Percentiles rank a stretch among this genome's conserved stretches.
Evolutionary conservation across 2,888 invertebrate species (phyloP).

Genomic region (Toxonevra muliebris): DNA sequence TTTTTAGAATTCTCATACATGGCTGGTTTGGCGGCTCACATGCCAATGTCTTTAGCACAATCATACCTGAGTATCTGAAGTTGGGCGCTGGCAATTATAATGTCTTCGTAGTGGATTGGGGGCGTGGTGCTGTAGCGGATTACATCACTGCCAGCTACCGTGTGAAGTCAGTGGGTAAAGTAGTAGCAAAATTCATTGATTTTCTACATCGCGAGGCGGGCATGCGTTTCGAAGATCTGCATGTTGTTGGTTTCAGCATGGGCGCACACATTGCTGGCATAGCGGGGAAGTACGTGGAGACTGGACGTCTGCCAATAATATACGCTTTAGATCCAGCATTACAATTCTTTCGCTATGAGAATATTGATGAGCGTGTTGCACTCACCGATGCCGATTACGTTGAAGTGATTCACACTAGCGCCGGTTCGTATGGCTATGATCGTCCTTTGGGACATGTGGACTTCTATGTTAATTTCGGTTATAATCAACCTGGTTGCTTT

Average conservation of each 20-base stretch:
- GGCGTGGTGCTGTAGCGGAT: constrained; percentile 59
- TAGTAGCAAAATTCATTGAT: constrained; percentile 72
- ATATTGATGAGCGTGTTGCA: constrained; percentile 65
- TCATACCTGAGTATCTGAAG: constrained; percentile 55
- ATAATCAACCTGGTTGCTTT: constrained; percentile 71
- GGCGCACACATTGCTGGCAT: constrained; percentile 72
- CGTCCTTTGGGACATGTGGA: constrained; percentile 68
- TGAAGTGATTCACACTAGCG: constrained; percentile 78
- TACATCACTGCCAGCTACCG: constrained; percentile 59
- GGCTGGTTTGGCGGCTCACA: constrained; percentile 60
- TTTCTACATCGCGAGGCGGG: constrained; percentile 70
- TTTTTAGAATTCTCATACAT: constrained; percentile 56
- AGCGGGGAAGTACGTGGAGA: constrained; percentile 63
- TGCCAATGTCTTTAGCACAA: constrained; percentile 50
- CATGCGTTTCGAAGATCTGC: constrained; percentile 52
- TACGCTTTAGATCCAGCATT: constrained; percentile 74
- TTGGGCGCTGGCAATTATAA: constrained; percentile 49
- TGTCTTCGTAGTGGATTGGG: constrained; percentile 60
- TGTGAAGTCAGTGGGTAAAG: constrained; percentile 67
- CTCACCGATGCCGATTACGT: constrained; percentile 74
- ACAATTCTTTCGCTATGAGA: constrained; percentile 55
- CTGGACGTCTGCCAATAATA: constrained; percentile 55
- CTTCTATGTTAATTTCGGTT: constrained; percentile 71
- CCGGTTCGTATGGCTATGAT: constrained; percentile 63
- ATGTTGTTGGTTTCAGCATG: constrained; percentile 68